phyloP scores from a whole-genome alignment of 1,140 invertebrate species.

The Geopemphigus sp. region DNA sequence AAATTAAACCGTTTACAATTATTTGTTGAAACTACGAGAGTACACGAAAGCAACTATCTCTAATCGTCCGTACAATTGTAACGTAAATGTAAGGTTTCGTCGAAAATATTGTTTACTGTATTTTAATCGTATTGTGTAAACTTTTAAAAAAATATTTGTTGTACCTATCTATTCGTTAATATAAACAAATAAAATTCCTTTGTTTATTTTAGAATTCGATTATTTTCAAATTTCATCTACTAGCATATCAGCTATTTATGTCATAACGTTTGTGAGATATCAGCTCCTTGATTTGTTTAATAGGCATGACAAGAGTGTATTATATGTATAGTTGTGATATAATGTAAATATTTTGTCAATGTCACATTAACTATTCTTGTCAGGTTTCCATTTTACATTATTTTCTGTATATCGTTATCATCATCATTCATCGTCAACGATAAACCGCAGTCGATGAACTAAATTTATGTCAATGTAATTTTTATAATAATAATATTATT shows the following conservation, averaged over 20 bases:
- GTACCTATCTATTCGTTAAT: too few relatives aligned
- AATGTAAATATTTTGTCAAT: constrained; percentile 2
- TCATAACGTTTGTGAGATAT: constrained; percentile 8
- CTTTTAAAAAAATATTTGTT: too few relatives aligned
- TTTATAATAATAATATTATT: neutral
- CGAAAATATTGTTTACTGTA: too few relatives aligned
- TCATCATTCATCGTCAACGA: neutral
- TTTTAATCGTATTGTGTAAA: too few relatives aligned
- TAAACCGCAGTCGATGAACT: neutral
- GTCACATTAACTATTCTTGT: constrained; percentile 30
- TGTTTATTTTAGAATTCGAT: neutral
- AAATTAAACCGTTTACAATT: too few relatives aligned
- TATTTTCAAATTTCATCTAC: too few relatives aligned
- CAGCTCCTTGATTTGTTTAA: constrained; percentile 9
- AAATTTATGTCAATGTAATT: constrained; percentile 32
- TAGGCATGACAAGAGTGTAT: constrained; percentile 13
- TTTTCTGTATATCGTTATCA: neutral
- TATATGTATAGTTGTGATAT: neutral
- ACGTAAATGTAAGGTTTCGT: too few relatives aligned
- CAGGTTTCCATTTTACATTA: constrained; percentile 18
- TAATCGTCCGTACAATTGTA: too few relatives aligned
- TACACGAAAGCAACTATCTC: too few relatives aligned
- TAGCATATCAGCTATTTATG: neutral
- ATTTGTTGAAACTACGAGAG: too few relatives aligned
- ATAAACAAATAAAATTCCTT: too few relatives aligned